Percentiles rank a stretch among this genome's conserved stretches.
Evolutionary conservation across 2,888 invertebrate species (phyloP).

Genomic region (Pseudococcus viburni): DNA sequence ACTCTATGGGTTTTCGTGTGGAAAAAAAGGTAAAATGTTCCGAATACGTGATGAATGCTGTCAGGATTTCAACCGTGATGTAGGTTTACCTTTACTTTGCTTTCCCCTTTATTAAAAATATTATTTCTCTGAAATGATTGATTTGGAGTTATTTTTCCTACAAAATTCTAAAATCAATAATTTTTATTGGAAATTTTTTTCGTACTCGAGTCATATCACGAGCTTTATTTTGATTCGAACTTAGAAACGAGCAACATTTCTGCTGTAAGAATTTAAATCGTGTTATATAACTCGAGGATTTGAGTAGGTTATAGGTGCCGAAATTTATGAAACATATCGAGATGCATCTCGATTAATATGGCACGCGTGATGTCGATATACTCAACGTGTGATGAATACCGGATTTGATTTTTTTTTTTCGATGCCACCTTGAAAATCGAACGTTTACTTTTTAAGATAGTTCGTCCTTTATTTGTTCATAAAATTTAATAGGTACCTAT

Average conservation of each 20-base stretch:
- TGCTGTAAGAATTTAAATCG: background rate
- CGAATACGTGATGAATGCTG: conserved; percentile 5
- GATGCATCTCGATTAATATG: background rate
- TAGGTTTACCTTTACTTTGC: background rate
- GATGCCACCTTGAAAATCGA: background rate
- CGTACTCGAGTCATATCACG: background rate
- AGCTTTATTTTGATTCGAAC: background rate
- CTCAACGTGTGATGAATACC: background rate
- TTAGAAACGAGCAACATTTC: background rate
- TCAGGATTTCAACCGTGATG: background rate
- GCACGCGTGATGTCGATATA: background rate
- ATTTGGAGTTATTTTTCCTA: background rate
- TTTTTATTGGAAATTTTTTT: background rate
- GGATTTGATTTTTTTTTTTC: background rate
- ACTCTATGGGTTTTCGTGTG: background rate
- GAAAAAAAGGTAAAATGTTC: background rate
- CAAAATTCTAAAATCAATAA: background rate
- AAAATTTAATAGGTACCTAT: background rate
- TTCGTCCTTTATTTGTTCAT: background rate
- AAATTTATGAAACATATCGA: background rate
- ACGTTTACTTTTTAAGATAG: background rate
- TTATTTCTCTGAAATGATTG: background rate
- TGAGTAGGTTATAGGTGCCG: background rate
- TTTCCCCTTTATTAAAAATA: background rate
- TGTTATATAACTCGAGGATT: background rate